A percentile compares a stretch with the other conserved stretches of the same genome.
Evolutionary conservation across 2,797 vertebrate species (phyloP).

Genomic region (Molossus alvarezi): DNA sequence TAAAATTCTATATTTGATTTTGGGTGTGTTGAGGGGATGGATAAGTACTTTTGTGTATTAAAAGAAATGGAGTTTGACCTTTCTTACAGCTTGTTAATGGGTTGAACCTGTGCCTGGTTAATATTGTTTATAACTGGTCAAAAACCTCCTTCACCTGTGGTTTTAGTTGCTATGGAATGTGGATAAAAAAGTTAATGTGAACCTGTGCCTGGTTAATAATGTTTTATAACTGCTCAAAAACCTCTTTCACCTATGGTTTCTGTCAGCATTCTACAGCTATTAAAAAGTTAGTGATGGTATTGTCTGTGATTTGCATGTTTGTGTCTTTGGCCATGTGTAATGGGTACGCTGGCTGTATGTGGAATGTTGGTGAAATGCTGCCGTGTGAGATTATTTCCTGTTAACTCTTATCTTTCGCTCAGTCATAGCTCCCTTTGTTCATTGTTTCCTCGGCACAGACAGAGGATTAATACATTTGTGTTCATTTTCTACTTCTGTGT

Average conservation of each 20-base stretch:
- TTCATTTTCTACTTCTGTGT: constrained; percentile 37
- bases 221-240: neutral
- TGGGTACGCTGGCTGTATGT: neutral
- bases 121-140: neutral
- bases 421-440: constrained; percentile 65
- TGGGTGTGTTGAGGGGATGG: neutral
- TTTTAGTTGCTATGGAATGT: neutral
- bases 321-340: neutral
- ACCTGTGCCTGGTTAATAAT: neutral
- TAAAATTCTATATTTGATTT: constrained; percentile 26
- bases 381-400: constrained; percentile 35
- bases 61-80: neutral
- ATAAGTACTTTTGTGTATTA: neutral
- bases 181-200: too few relatives aligned
- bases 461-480: constrained; percentile 26
- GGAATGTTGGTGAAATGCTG: neutral
- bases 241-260: neutral
- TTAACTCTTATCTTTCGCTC: constrained; percentile 2
- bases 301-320: neutral
- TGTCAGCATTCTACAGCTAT: neutral
- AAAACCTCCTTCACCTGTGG: neutral
- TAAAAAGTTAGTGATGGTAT: neutral
- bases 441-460: constrained; percentile 24
- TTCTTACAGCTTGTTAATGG: neutral
- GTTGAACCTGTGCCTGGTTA: neutral